These are phyloP conservation scores for Cercocebus atys DNA, from an alignment of 2,113 vertebrate species.

Conservation along the genomic window DNA sequence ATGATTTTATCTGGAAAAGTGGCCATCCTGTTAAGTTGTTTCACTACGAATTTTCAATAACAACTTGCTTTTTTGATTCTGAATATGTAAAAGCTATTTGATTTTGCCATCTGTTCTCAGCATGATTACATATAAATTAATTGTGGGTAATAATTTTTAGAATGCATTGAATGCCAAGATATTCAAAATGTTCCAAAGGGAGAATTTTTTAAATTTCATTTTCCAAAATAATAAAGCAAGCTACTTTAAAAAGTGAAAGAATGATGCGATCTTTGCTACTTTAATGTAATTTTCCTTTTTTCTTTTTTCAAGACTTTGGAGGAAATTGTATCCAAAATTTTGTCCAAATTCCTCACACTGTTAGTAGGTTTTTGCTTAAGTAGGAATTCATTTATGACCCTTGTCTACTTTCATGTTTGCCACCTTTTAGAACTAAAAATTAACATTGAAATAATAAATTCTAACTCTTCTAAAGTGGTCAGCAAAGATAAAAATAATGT, in stretches of 20 bases:
- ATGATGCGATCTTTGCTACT: not conserved
- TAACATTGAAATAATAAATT: not conserved
- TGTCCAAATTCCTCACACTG: not conserved
- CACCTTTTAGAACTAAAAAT: not conserved
- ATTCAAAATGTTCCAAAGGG: not conserved
- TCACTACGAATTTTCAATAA: slow-evolving; percentile 42
- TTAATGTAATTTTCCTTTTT: not conserved
- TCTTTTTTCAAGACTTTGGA: not conserved
- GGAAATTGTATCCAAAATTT: not conserved
- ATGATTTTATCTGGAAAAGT: slow-evolving; percentile 7
- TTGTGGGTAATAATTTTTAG: slow-evolving; percentile 66
- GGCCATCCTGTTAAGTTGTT: not conserved
- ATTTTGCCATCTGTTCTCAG: slow-evolving; percentile 70
- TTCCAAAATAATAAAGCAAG: not conserved
- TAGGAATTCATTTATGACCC: not conserved
- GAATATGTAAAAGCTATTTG: slow-evolving; percentile 54
- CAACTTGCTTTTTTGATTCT: not conserved
- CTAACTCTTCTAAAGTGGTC: not conserved
- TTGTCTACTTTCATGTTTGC: not conserved
- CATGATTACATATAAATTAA: slow-evolving; percentile 64
- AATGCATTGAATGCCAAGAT: slow-evolving; percentile 45
- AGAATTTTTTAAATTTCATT: not conserved
- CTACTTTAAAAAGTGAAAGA: not conserved
- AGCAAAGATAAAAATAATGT: not conserved
- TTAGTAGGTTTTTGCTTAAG: not conserved